Evolutionary conservation across 2,797 vertebrate genomes (phyloP).

Genomic region (Yasuhikotakia modesta): DNA sequence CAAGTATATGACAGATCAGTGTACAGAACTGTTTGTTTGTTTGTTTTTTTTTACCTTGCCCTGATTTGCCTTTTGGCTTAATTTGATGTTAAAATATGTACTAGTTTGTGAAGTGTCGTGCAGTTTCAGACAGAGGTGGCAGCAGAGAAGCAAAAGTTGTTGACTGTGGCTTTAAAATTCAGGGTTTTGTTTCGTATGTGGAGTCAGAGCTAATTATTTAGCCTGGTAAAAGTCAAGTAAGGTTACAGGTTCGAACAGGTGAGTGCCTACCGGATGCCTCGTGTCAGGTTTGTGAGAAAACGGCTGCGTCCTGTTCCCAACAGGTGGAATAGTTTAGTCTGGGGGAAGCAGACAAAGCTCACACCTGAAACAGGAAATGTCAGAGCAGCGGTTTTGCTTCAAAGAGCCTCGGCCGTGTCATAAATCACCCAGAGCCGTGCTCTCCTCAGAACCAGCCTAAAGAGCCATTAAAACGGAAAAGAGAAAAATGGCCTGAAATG

Average conservation of each 20-base stretch:
- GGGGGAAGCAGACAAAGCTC: slow-evolving; percentile 13
- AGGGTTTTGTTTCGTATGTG: background rate
- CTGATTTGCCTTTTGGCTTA: too few species aligned
- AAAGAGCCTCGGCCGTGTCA: slow-evolving; percentile 44
- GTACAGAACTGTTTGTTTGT: too few species aligned
- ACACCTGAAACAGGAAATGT: slow-evolving; percentile 59
- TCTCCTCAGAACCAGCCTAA: slow-evolving; percentile 32
- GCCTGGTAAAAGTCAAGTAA: slow-evolving; percentile 1
- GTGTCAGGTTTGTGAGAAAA: slow-evolving; percentile 45
- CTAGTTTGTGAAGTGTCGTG: too few species aligned
- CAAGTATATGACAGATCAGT: too few species aligned
- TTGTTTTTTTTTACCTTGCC: background rate
- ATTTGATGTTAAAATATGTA: too few species aligned
- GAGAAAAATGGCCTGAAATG: slow-evolving; percentile 38
- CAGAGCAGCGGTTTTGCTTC: slow-evolving; percentile 27
- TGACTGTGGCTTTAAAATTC: too few species aligned
- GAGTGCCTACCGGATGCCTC: slow-evolving; percentile 46
- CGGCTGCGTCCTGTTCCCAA: slow-evolving; percentile 31
- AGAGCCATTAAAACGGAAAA: slow-evolving; percentile 30
- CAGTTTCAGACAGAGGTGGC: too few species aligned
- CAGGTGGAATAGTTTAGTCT: slow-evolving; percentile 51
- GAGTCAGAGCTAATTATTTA: too few species aligned
- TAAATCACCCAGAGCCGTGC: slow-evolving; percentile 50
- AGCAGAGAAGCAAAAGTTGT: too few species aligned
- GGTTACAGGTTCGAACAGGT: background rate